Evolutionary conservation across 2,113 vertebrate genomes (phyloP).

Genomic region (Ictalurus punctatus): DNA sequence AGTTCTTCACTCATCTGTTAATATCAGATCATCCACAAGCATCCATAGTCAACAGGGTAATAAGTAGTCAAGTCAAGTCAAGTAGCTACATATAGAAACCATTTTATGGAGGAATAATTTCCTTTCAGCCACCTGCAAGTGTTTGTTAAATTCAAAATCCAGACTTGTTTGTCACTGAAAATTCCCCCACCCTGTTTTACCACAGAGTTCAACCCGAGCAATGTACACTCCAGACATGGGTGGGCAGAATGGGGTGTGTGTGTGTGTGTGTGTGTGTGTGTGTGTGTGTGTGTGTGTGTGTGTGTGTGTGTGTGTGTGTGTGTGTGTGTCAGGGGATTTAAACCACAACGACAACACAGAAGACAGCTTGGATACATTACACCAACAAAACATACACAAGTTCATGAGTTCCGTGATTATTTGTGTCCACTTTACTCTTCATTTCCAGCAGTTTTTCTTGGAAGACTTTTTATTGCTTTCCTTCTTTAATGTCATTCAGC

Average conservation of each 20-base stretch:
- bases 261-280: background rate
- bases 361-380: conserved; percentile 67
- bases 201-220: conserved; percentile 35
- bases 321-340: conserved; percentile 45
- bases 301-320: background rate
- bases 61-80: background rate
- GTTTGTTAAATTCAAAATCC: conserved; percentile 24
- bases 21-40: background rate
- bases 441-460: conserved; percentile 33
- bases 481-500: conserved; percentile 32
- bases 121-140: background rate
- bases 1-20: background rate
- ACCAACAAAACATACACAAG: conserved; percentile 35
- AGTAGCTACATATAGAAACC: background rate
- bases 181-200: conserved; percentile 24
- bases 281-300: conserved; percentile 1
- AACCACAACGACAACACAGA: conserved; percentile 47
- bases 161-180: conserved; percentile 23
- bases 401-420: conserved; percentile 58
- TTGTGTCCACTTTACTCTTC: conserved; percentile 32
- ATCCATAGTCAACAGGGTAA: background rate
- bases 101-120: background rate
- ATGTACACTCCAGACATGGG: conserved; percentile 45
- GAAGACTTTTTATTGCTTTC: conserved; percentile 29
- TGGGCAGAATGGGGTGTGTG: conserved; percentile 24